These are phyloP conservation scores for Eupeodes luniger DNA, from an alignment of 2,888 invertebrate genomes.

Conservation along the genomic window DNA sequence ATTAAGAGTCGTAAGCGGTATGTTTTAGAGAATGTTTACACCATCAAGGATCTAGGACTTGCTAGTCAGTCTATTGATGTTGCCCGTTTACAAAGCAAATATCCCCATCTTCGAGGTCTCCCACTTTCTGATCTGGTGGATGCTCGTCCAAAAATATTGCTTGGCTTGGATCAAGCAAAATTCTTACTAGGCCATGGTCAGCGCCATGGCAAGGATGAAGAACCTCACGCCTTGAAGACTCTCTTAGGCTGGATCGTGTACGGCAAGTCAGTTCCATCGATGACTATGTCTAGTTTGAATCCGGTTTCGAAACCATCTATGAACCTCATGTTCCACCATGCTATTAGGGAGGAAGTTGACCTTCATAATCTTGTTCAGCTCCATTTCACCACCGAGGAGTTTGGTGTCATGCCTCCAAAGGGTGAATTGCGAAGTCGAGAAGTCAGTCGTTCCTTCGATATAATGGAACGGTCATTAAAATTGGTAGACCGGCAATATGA, in stretches of 20 bases:
- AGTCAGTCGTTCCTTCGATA: constrained; percentile 10
- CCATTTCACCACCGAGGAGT: constrained; percentile 20
- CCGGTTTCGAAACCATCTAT: not conserved
- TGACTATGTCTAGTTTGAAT: not conserved
- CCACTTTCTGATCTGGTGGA: constrained; percentile 1
- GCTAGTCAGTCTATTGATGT: constrained; percentile 5
- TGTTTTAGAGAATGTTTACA: constrained; percentile 22
- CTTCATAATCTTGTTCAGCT: constrained; percentile 13
- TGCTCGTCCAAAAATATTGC: constrained; percentile 26
- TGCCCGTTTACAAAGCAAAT: not conserved
- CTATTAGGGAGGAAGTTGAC: not conserved
- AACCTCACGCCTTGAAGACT: constrained; percentile 24
- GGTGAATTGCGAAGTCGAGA: constrained; percentile 7
- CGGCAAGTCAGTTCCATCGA: not conserved
- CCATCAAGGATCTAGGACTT: constrained; percentile 14
- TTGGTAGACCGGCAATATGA: constrained; percentile 11
- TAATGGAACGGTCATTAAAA: constrained; percentile 21
- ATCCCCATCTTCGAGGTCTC: not conserved
- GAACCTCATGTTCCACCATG: not conserved
- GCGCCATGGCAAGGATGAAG: not conserved
- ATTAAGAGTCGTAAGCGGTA: not conserved
- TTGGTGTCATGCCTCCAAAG: constrained; percentile 6
- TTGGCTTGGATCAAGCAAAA: constrained; percentile 38
- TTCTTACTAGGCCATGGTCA: constrained; percentile 4
- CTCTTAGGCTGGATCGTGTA: constrained; percentile 44